These are phyloP conservation scores for Catharus bicknelli DNA, from an alignment of 2,113 vertebrate species.

Conservation along the genomic window DNA sequence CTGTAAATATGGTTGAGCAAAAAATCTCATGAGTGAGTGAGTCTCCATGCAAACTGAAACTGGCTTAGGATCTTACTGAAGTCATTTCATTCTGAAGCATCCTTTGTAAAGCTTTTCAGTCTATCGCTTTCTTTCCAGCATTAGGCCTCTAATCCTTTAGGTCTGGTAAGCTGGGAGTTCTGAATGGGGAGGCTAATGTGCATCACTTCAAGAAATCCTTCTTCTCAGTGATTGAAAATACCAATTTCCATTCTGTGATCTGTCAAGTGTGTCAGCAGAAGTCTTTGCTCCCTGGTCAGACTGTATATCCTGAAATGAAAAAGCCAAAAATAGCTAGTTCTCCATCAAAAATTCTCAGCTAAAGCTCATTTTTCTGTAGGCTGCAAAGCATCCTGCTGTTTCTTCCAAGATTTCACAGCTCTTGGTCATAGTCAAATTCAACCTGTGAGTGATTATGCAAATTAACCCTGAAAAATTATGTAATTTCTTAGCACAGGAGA, in stretches of 20 bases:
- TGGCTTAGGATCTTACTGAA: not conserved
- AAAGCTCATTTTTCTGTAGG: constrained; percentile 28
- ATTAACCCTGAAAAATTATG: constrained; percentile 8
- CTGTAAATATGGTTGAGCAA: not conserved
- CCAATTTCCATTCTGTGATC: constrained; percentile 16
- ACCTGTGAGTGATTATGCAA: constrained; percentile 20
- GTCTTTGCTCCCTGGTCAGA: not conserved
- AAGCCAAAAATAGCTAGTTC: constrained; percentile 33
- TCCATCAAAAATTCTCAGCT: constrained; percentile 27
- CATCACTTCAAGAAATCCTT: constrained; percentile 31
- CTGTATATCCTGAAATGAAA: constrained; percentile 34
- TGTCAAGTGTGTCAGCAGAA: constrained; percentile 51
- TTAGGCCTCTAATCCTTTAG: constrained; percentile 27
- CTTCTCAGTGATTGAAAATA: constrained; percentile 32
- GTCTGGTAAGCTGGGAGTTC: constrained; percentile 19
- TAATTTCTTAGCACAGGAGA: not conserved
- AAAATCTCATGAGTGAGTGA: not conserved
- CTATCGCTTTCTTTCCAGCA: not conserved
- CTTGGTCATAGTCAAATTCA: not conserved
- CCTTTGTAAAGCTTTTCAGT: constrained; percentile 7
- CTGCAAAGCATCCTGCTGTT: constrained; percentile 18
- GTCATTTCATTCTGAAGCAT: not conserved
- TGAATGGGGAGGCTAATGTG: not conserved
- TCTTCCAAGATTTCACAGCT: constrained; percentile 30
- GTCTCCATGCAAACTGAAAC: not conserved